A percentile compares a stretch with the other conserved stretches of the same genome.
Conservation (phyloP, 2,113 vertebrate species). For the Trematocara variabile region DNA sequence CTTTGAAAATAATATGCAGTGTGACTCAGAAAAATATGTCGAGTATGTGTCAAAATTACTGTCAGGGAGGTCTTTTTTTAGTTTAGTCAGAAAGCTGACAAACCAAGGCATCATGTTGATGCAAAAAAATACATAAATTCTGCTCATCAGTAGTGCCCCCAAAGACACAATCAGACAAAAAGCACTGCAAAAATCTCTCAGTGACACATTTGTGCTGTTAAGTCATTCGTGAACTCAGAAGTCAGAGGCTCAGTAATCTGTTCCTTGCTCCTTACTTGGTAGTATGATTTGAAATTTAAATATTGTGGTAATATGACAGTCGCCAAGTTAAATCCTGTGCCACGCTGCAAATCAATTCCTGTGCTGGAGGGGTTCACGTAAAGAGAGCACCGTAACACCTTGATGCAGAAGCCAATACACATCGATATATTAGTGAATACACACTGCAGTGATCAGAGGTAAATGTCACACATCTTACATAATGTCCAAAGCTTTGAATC, state of each 20-base stretch:
- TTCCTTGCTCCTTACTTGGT: neutral
- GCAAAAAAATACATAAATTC: neutral
- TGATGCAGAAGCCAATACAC: neutral
- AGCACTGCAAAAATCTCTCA: neutral
- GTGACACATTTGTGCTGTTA: neutral
- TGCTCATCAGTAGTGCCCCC: neutral
- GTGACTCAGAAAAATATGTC: neutral
- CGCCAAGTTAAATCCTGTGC: neutral
- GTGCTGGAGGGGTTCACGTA: neutral
- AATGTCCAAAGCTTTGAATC: conserved; percentile 6
- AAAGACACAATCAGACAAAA: neutral
- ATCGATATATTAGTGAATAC: neutral
- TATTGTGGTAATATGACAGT: neutral
- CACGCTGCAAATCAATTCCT: neutral
- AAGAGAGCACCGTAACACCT: neutral
- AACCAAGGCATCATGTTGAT: neutral
- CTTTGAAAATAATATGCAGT: neutral
- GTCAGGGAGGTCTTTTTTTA: neutral
- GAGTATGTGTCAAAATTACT: neutral
- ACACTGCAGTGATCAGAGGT: neutral
- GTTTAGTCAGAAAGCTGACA: neutral
- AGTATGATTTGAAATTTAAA: neutral
- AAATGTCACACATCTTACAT: conserved; percentile 44
- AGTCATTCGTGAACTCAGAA: neutral
- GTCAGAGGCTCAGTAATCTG: neutral